Percentiles rank a stretch among this genome's conserved stretches.
Conservation (phyloP, 2,888 invertebrate species). For the Cabera pusaria region DNA sequence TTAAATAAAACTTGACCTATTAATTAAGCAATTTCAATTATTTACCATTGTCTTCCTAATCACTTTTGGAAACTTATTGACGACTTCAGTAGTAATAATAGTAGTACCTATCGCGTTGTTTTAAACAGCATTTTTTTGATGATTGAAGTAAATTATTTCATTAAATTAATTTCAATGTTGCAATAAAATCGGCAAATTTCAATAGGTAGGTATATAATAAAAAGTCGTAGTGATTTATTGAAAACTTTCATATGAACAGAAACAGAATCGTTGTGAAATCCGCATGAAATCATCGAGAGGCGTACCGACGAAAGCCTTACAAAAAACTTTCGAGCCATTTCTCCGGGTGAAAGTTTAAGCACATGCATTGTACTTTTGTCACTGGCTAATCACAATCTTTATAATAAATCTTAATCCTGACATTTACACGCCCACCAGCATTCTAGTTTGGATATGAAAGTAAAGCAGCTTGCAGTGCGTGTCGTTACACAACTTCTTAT, state of each 20-base stretch:
- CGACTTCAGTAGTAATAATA: too few relatives aligned
- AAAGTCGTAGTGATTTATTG: too few relatives aligned
- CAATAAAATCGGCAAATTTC: too few relatives aligned
- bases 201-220: too few relatives aligned
- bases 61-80: too few relatives aligned
- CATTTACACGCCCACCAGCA: conserved; percentile 65
- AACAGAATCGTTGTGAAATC: conserved; percentile 45
- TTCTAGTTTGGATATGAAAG: conserved; percentile 62
- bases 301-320: conserved; percentile 27
- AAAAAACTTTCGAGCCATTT: conserved; percentile 70
- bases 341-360: conserved; percentile 70
- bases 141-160: too few relatives aligned
- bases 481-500: conserved; percentile 47
- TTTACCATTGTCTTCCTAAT: too few relatives aligned
- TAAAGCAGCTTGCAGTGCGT: conserved; percentile 44
- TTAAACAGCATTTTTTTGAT: too few relatives aligned
- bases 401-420: conserved; percentile 68
- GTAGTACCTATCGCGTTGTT: too few relatives aligned
- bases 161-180: too few relatives aligned
- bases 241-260: conserved; percentile 31
- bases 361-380: conserved; percentile 74
- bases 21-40: neutral
- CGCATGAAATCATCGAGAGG: conserved; percentile 56
- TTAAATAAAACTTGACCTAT: conserved; percentile 12
- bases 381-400: conserved; percentile 66